Base-by-base conservation (phyloP, 2,797 vertebrate species). In the Hemitrygon akajei region DNA sequence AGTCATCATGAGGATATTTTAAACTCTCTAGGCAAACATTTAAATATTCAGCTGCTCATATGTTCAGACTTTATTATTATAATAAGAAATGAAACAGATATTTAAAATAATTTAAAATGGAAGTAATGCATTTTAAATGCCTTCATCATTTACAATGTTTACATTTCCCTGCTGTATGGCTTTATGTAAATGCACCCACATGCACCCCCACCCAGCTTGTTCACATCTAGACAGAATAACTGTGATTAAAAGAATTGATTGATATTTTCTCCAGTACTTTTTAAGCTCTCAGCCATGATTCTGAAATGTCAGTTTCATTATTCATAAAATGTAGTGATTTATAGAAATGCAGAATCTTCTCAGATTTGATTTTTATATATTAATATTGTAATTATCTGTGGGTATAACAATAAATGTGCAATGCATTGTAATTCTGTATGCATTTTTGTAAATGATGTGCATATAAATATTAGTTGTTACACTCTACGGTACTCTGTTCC, bases 281-380 rank as follows among this genome's bases (percentile, higher is more conserved):
- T 20, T 18, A 87, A 63, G 20, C 63, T 3, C n/a, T 66, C 34
- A 66, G 58, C 34, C 27, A 16, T 63, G 86, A 89, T 60, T 89
- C 86, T 66, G 60, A 66, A 66, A 34, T 89, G 40, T 63, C 16
- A 18, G 20, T 34, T 18, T 60, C 60, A 66, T 89, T 66, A 89
- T 89, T 63, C 86, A 37, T 30, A 63, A 58, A 87, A 37, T 86
- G 82, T 18, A 60, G 27, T 87, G 84, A 63, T 87, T 87, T 87
- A 87, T 89, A 89, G 60, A 89, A 34, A 14, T 66, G 84, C 63
- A 18, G 60, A n/a, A 16, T 34, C 4, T 20, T 30, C 1, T 89
- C 58, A 34, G 89, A 66, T 12, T 34, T 87, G 84, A 87, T 87
- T 63, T 63, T 63, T 66, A 87, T 18, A 34, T 30, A 47, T 47